A percentile compares a stretch with the other conserved stretches of the same genome.
These are phyloP conservation scores for Leptinotarsa tumamoca DNA, from an alignment of 2,888 invertebrate genomes.

Conservation along the genomic window DNA sequence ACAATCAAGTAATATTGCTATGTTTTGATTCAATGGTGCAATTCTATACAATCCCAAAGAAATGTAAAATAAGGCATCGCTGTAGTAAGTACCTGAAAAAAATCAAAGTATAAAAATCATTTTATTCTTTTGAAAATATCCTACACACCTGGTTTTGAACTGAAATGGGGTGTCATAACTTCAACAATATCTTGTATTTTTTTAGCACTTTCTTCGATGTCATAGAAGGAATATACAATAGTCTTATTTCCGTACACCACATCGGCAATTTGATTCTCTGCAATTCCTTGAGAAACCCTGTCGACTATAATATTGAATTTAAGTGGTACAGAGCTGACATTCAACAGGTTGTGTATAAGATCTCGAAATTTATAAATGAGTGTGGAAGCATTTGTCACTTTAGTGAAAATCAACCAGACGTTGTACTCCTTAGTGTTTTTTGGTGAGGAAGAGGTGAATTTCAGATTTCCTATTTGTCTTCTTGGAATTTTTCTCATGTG, in stretches of 20 bases:
- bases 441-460: slow-evolving; percentile 34
- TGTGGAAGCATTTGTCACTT: slow-evolving; percentile 69
- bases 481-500: slow-evolving; percentile 36
- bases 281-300: slow-evolving; percentile 70
- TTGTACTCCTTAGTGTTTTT: slow-evolving; percentile 62
- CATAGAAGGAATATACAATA: slow-evolving; percentile 69
- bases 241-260: slow-evolving; percentile 60
- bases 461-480: slow-evolving; percentile 35
- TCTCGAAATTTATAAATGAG: slow-evolving; percentile 69
- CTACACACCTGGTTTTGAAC: slow-evolving; percentile 72
- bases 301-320: slow-evolving; percentile 75
- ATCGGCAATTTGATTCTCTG: slow-evolving; percentile 65
- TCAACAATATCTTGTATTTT: slow-evolving; percentile 74
- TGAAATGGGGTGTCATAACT: slow-evolving; percentile 79
- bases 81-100: slow-evolving; percentile 76
- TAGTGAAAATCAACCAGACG: slow-evolving; percentile 73
- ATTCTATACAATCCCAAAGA: slow-evolving; percentile 80
- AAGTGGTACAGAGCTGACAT: slow-evolving; percentile 68
- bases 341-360: slow-evolving; percentile 68
- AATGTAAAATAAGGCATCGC: slow-evolving; percentile 82
- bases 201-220: slow-evolving; percentile 72
- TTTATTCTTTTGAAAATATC: slow-evolving; percentile 16
- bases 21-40: slow-evolving; percentile 72
- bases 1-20: slow-evolving; percentile 80
- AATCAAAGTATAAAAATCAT: not conserved